These are phyloP conservation scores for Trichogramma pretiosum DNA, from an alignment of 1,140 invertebrate genomes.

Conservation along the genomic window DNA sequence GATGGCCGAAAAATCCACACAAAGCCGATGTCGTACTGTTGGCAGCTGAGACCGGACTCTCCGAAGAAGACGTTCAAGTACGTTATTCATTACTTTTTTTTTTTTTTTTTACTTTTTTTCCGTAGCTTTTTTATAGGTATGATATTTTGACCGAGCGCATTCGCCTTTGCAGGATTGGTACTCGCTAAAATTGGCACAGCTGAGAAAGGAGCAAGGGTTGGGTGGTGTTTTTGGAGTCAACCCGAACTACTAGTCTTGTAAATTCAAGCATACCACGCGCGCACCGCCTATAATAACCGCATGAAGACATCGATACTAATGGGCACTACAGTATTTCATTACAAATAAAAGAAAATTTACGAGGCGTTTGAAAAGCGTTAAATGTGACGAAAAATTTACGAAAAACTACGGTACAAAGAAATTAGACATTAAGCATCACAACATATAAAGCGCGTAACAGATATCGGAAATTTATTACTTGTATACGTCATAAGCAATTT, in stretches of 20 bases:
- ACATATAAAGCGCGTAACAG: too few relatives aligned
- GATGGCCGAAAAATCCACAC: slow-evolving; percentile 46
- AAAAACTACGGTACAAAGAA: slow-evolving; percentile 10
- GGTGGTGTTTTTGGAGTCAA: slow-evolving; percentile 36
- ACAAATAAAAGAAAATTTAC: neutral
- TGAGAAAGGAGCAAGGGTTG: slow-evolving; percentile 46
- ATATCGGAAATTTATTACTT: too few relatives aligned
- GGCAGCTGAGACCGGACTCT: slow-evolving; percentile 47
- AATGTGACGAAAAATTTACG: neutral
- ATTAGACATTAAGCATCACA: too few relatives aligned
- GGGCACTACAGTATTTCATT: slow-evolving; percentile 8
- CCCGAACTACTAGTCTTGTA: neutral
- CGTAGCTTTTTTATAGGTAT: too few relatives aligned
- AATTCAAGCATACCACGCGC: neutral
- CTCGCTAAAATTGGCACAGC: slow-evolving; percentile 40
- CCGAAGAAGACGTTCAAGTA: slow-evolving; percentile 46
- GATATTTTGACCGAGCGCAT: too few relatives aligned
- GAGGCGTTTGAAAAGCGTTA: neutral
- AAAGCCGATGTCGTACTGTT: slow-evolving; percentile 45
- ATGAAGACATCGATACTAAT: too few relatives aligned
- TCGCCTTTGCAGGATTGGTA: slow-evolving; percentile 46
- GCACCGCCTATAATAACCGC: slow-evolving; percentile 1
- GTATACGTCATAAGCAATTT: too few relatives aligned
- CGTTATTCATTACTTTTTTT: neutral
- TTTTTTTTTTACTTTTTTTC: too few relatives aligned